phyloP scores from a whole-genome alignment of 1,140 invertebrate genomes.

The Apocrypta bakeri region DNA sequence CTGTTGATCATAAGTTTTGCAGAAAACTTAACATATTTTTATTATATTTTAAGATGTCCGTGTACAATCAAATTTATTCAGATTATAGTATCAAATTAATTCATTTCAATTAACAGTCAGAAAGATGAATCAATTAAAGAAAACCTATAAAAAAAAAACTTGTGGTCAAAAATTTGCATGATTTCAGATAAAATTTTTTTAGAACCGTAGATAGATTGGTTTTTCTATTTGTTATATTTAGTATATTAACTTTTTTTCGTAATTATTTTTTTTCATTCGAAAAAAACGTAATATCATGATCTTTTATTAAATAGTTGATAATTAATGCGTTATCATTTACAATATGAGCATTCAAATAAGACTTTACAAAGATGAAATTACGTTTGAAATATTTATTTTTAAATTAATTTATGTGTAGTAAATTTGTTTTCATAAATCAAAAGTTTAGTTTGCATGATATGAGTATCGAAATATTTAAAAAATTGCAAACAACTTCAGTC shows the following conservation, averaged over 20 bases:
- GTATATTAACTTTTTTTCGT: conserved; percentile 33
- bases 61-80: background rate
- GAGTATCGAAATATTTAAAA: conserved; percentile 23
- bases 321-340: background rate
- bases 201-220: conserved; percentile 32
- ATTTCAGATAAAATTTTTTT: conserved; percentile 35
- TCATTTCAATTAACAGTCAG: background rate
- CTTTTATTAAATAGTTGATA: conserved; percentile 9
- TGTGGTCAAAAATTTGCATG: conserved; percentile 50
- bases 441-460: conserved; percentile 49
- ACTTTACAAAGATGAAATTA: conserved; percentile 41
- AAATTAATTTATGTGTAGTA: conserved; percentile 30
- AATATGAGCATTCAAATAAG: background rate
- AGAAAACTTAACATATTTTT: conserved; percentile 13
- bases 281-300: conserved; percentile 50
- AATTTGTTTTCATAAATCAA: conserved; percentile 29
- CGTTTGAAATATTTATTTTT: conserved; percentile 50
- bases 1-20: conserved; percentile 66
- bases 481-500: conserved; percentile 30
- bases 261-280: background rate
- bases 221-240: conserved; percentile 42
- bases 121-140: conserved; percentile 17
- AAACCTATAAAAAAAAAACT: conserved; percentile 51
- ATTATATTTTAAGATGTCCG: conserved; percentile 16
- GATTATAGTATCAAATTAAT: too few relatives aligned